Evolutionary conservation across 1,140 invertebrate species (phyloP).

Genomic region (Neodiprion virginianus): DNA sequence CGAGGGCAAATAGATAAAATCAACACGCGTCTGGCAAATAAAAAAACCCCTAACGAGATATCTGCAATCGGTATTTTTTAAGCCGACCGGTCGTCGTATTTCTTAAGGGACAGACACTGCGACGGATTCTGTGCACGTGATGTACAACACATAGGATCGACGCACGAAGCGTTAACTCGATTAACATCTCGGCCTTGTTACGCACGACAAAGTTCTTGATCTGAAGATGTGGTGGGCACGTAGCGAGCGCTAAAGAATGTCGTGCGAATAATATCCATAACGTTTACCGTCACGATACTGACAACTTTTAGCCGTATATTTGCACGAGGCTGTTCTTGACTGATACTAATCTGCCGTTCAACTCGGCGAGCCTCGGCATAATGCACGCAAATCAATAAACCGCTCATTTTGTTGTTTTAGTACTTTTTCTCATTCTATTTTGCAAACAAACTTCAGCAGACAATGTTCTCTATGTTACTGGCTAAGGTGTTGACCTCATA

Average conservation of each 20-base stretch:
- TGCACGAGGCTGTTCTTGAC: neutral
- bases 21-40: neutral
- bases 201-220: neutral
- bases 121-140: neutral
- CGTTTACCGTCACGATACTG: neutral
- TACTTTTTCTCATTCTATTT: too few relatives aligned
- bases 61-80: neutral
- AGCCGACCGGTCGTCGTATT: neutral
- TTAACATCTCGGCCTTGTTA: slow-evolving; percentile 2
- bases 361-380: neutral
- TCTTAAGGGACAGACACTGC: neutral
- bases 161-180: slow-evolving; percentile 1
- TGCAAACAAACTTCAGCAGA: too few relatives aligned
- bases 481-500: too few relatives aligned
- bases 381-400: neutral
- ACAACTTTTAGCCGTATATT: neutral
- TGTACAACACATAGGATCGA: neutral
- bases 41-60: neutral
- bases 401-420: too few relatives aligned
- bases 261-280: neutral
- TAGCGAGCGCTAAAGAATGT: neutral
- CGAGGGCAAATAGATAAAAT: neutral
- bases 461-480: too few relatives aligned
- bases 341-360: neutral
- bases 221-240: neutral